These are phyloP conservation scores for Enteromius fasciolatus DNA, from an alignment of 2,797 vertebrate genomes.

Conservation along the genomic window DNA sequence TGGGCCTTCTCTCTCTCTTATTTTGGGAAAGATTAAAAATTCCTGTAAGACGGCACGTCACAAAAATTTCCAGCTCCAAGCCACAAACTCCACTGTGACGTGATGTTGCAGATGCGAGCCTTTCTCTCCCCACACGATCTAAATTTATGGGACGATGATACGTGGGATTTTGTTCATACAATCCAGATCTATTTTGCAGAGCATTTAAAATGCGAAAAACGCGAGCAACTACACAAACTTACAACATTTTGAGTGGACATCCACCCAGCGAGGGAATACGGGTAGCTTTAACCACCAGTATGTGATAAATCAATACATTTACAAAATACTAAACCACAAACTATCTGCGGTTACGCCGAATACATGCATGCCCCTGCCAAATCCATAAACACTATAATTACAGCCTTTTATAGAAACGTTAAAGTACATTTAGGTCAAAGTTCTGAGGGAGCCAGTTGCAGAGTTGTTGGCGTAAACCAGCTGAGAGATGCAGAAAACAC, in stretches of 20 bases:
- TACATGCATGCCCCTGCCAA: constrained; percentile 41
- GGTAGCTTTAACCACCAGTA: constrained; percentile 40
- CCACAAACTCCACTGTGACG: constrained; percentile 46
- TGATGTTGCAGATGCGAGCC: background rate
- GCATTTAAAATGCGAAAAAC: background rate
- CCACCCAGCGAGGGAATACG: constrained; percentile 34
- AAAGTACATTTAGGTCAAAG: constrained; percentile 56
- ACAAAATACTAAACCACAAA: constrained; percentile 52
- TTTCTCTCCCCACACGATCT: background rate
- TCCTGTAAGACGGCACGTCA: constrained; percentile 36
- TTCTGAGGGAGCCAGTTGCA: constrained; percentile 45
- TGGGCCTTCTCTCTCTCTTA: constrained; percentile 41
- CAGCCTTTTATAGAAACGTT: constrained; percentile 56
- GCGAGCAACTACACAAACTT: constrained; percentile 32
- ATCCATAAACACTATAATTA: constrained; percentile 57
- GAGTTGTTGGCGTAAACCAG: constrained; percentile 43
- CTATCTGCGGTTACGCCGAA: constrained; percentile 45
- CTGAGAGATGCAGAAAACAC: constrained; percentile 51
- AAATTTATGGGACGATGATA: background rate
- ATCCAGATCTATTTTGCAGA: background rate
- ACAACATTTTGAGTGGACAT: constrained; percentile 33
- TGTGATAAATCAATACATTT: constrained; percentile 56
- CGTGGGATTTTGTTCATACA: constrained; percentile 2
- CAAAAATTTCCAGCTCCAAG: constrained; percentile 45
- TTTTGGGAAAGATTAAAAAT: constrained; percentile 58